Percentiles rank a stretch among this genome's conserved stretches.
Evolutionary conservation across 2,797 vertebrate species (phyloP).

Genomic region (Spondyliosoma cantharus): DNA sequence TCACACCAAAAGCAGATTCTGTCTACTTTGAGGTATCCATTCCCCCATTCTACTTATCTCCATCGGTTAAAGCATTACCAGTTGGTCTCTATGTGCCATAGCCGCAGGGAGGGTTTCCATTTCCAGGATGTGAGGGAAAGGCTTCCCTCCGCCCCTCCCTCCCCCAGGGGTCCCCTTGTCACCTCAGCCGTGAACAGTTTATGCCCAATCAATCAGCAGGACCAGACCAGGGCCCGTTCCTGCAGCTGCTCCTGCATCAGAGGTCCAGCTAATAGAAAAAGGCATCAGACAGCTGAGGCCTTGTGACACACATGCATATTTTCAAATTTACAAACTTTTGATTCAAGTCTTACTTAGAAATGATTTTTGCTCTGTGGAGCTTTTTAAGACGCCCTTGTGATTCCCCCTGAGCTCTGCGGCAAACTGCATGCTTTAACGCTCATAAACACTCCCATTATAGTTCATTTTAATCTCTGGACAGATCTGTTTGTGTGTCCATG

Average conservation of each 20-base stretch:
- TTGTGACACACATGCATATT: conserved; percentile 47
- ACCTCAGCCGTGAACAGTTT: conserved; percentile 80
- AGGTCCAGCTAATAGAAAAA: conserved; percentile 74
- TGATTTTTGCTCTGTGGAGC: conserved; percentile 14
- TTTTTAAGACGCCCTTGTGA: conserved; percentile 14
- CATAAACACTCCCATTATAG: conserved; percentile 32
- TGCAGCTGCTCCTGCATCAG: conserved; percentile 82
- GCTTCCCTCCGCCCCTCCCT: conserved; percentile 50
- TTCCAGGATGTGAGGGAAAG: conserved; percentile 60
- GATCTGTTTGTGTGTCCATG: conserved; percentile 34
- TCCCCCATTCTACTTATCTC: conserved; percentile 34
- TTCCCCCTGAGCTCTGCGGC: conserved; percentile 18
- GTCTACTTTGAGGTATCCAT: conserved; percentile 22
- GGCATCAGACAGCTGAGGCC: conserved; percentile 81
- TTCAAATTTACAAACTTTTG: conserved; percentile 39
- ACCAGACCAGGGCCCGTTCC: conserved; percentile 61
- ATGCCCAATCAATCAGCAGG: conserved; percentile 82
- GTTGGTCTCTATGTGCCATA: conserved; percentile 47
- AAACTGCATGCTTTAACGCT: conserved; percentile 20
- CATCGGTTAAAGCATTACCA: conserved; percentile 31
- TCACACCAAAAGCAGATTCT: conserved; percentile 32
- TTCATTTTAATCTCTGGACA: conserved; percentile 26
- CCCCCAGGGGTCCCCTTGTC: conserved; percentile 74
- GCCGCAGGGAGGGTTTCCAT: conserved; percentile 52
- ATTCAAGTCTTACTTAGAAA: conserved; percentile 22